Conservation (phyloP, 2,888 invertebrate species). For the Ptychoptera contaminata region DNA sequence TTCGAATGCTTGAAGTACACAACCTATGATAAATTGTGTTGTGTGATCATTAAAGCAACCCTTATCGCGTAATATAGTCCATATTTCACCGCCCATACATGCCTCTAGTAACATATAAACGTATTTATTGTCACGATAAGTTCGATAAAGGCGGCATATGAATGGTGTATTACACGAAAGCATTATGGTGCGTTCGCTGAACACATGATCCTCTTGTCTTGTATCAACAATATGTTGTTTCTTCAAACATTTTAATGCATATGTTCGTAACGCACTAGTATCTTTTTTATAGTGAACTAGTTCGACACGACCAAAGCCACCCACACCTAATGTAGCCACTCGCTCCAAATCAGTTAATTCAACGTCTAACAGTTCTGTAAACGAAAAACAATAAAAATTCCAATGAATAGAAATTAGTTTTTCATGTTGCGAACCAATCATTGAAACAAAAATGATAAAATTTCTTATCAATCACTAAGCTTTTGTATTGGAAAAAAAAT, state of each 20-base stretch:
- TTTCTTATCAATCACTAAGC: no score
- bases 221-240: slow-evolving; percentile 81
- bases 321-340: slow-evolving; percentile 76
- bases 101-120: slow-evolving; percentile 91
- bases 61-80: slow-evolving; percentile 79
- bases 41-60: slow-evolving; percentile 68
- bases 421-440: no score
- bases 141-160: slow-evolving; percentile 59
- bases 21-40: slow-evolving; percentile 77
- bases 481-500: no score
- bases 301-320: slow-evolving; percentile 84
- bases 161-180: slow-evolving; percentile 42
- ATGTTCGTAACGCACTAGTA: slow-evolving; percentile 37
- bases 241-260: slow-evolving; percentile 78
- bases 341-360: slow-evolving; percentile 64
- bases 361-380: slow-evolving; percentile 48
- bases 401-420: no score
- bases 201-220: slow-evolving; percentile 78
- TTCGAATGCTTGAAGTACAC: slow-evolving; percentile 83
- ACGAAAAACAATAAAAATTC: not conserved
- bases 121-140: slow-evolving; percentile 80
- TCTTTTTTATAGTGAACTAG: slow-evolving; percentile 45
- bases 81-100: slow-evolving; percentile 87
- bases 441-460: no score
- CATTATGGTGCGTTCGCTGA: slow-evolving; percentile 73